A percentile compares a stretch with the other conserved stretches of the same genome.
These are phyloP conservation scores for Phainopepla nitens DNA, from an alignment of 2,113 vertebrate genomes.

Conservation along the genomic window DNA sequence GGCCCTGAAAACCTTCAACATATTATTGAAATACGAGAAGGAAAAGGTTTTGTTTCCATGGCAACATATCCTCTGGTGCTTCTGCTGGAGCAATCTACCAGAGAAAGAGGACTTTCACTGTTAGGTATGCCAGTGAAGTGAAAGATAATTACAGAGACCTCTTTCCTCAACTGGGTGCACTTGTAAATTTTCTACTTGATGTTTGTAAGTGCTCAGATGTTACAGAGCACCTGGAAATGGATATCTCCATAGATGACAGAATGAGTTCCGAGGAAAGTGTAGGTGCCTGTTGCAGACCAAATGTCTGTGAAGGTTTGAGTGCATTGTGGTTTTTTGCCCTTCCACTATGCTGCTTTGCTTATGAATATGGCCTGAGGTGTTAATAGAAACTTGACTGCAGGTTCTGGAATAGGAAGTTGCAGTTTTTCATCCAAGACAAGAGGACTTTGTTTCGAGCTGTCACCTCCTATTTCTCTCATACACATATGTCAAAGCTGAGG, in stretches of 20 bases:
- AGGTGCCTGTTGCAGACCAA: not conserved
- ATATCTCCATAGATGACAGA: not conserved
- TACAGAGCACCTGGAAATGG: not conserved
- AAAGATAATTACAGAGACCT: slow-evolving; percentile 52
- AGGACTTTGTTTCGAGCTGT: not conserved
- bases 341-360: not conserved
- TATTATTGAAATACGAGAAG: slow-evolving; percentile 53
- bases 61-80: slow-evolving; percentile 60
- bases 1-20: slow-evolving; percentile 46
- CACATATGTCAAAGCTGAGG: not conserved
- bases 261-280: not conserved
- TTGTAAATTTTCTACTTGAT: slow-evolving; percentile 47
- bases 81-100: slow-evolving; percentile 61
- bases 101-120: slow-evolving; percentile 51
- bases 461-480: not conserved
- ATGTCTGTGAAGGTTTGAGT: not conserved
- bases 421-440: not conserved
- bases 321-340: not conserved
- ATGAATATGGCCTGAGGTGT: fast-evolving
- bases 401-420: not conserved
- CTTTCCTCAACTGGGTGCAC: not conserved
- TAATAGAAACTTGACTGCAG: not conserved
- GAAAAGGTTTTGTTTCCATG: slow-evolving; percentile 68
- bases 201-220: slow-evolving; percentile 8
- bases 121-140: slow-evolving; percentile 57